These are phyloP conservation scores for Coenobita brevimanus DNA, from an alignment of 1,140 invertebrate species.

Conservation along the genomic window DNA sequence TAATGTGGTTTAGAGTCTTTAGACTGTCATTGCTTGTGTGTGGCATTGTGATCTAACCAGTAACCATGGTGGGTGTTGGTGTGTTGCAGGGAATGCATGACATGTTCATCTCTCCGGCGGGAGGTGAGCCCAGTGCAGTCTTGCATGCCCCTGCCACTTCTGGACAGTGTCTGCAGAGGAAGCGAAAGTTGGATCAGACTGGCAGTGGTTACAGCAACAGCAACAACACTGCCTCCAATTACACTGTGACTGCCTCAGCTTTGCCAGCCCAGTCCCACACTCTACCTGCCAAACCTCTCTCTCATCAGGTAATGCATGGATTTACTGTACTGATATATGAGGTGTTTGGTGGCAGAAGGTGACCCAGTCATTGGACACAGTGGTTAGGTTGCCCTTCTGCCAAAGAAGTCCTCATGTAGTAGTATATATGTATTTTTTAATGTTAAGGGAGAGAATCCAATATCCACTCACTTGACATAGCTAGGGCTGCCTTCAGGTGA, in stretches of 20 bases:
- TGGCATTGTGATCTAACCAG: conserved; percentile 57
- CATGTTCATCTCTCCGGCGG: conserved; percentile 81
- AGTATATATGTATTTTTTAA: too few relatives aligned
- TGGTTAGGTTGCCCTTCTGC: too few relatives aligned
- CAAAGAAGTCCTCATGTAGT: too few relatives aligned
- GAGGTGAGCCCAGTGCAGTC: conserved; percentile 71
- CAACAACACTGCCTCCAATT: conserved; percentile 29
- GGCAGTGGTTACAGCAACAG: conserved; percentile 41
- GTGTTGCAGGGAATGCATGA: conserved; percentile 80
- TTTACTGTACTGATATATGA: too few relatives aligned
- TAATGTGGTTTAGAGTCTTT: too few relatives aligned
- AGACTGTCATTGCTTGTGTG: too few relatives aligned
- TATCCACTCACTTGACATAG: too few relatives aligned
- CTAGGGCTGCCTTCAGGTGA: too few relatives aligned
- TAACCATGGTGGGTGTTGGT: conserved; percentile 63
- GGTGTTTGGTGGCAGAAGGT: too few relatives aligned
- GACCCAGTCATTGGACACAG: too few relatives aligned
- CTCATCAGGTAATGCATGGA: conserved; percentile 40
- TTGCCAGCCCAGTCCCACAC: conserved; percentile 52
- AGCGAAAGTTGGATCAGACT: conserved; percentile 76
- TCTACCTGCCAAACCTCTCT: conserved; percentile 43
- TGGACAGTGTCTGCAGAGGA: conserved; percentile 73
- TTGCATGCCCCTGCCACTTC: conserved; percentile 70
- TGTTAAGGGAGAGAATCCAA: too few relatives aligned
- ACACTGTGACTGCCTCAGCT: conserved; percentile 54